Evolutionary conservation across 2,888 invertebrate species (phyloP).

Genomic region (Formica aserva): DNA sequence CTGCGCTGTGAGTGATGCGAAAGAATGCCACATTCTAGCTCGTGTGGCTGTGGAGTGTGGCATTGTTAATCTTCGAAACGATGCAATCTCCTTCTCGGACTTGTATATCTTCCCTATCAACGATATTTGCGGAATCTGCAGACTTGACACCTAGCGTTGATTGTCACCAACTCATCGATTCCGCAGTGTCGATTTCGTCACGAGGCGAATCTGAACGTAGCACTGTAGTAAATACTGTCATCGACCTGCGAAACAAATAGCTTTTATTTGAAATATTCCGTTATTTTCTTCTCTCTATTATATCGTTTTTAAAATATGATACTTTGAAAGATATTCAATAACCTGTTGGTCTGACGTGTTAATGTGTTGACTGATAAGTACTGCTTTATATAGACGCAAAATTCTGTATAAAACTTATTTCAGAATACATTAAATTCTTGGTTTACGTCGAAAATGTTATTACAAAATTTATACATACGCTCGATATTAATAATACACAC

Average conservation of each 20-base stretch:
- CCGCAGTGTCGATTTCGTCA: not conserved
- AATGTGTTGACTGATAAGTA: not conserved
- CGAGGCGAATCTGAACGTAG: not conserved
- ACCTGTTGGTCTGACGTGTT: not conserved
- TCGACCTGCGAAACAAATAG: conserved; percentile 5
- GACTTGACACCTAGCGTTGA: conserved; percentile 23
- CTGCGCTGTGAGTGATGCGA: conserved; percentile 79
- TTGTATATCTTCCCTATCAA: conserved; percentile 59
- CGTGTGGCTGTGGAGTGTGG: conserved; percentile 69
- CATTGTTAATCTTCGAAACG: conserved; percentile 80
- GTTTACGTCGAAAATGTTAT: not conserved
- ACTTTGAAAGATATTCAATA: not conserved
- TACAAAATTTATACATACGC: not conserved
- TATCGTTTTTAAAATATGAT: not conserved
- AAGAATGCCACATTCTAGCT: conserved; percentile 78
- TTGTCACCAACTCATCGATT: conserved; percentile 31
- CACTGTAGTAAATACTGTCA: conserved; percentile 3
- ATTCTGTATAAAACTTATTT: not conserved
- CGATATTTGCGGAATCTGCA: conserved; percentile 35
- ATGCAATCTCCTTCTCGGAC: conserved; percentile 69
- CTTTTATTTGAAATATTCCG: not conserved
- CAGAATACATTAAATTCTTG: not conserved
- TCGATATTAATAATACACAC: not conserved
- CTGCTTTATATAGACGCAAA: not conserved
- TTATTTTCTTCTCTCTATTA: not conserved